A percentile compares a stretch with the other conserved stretches of the same genome.
These are phyloP conservation scores for Drosophila rellima DNA, from an alignment of 2,888 invertebrate genomes.

Conservation along the genomic window DNA sequence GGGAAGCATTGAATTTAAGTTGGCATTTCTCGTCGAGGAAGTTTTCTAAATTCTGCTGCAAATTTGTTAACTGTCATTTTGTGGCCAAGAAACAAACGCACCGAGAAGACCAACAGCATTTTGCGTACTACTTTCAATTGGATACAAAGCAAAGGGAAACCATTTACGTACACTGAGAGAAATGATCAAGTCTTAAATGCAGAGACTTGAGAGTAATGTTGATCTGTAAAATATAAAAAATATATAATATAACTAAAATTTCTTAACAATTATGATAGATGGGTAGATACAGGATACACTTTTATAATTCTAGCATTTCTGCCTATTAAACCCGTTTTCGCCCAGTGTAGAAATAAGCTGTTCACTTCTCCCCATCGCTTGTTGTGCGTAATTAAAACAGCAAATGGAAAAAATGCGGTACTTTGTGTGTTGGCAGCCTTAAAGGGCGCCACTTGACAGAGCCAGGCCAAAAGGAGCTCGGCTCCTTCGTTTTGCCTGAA, in stretches of 20 bases:
- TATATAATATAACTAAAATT: neutral
- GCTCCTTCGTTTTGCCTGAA: constrained; percentile 21
- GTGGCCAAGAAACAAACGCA: constrained; percentile 46
- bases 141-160: constrained; percentile 31
- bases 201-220: neutral
- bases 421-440: constrained; percentile 42
- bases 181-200: neutral
- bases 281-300: no score
- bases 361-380: constrained; percentile 5
- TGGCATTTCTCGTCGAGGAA: constrained; percentile 28
- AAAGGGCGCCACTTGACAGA: constrained; percentile 35
- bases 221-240: neutral
- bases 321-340: neutral
- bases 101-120: constrained; percentile 33
- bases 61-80: constrained; percentile 65
- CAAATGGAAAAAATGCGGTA: constrained; percentile 4
- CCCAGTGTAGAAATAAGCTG: constrained; percentile 32
- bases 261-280: neutral
- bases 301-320: neutral
- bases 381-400: constrained; percentile 55
- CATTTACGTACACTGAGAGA: constrained; percentile 33
- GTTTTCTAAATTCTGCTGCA: constrained; percentile 53
- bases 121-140: constrained; percentile 36
- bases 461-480: neutral
- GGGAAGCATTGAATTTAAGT: constrained; percentile 3